Evolutionary conservation across 2,888 invertebrate genomes (phyloP).

Genomic region (Eupithecia tripunctaria): DNA sequence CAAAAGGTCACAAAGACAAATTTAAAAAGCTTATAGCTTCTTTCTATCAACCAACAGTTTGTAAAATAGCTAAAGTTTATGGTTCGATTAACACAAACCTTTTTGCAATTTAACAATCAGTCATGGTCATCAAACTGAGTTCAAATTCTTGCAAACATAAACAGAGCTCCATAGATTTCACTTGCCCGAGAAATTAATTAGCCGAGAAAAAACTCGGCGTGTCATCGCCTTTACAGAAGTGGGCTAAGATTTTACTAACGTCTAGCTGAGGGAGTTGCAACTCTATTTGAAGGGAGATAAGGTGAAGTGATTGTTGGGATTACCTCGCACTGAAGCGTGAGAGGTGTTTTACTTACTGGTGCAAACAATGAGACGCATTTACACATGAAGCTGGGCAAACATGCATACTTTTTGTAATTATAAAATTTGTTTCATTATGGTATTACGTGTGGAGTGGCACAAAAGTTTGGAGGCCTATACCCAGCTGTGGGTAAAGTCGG

Average conservation of each 20-base stretch:
- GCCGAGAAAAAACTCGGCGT: constrained; percentile 61
- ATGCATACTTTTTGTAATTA: too few relatives aligned
- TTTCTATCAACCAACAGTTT: neutral
- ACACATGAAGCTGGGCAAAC: constrained; percentile 18
- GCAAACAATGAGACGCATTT: constrained; percentile 51
- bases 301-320: constrained; percentile 25
- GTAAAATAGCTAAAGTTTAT: too few relatives aligned
- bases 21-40: neutral
- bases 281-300: constrained; percentile 19
- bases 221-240: constrained; percentile 70
- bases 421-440: too few relatives aligned
- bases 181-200: constrained; percentile 72
- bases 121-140: constrained; percentile 20
- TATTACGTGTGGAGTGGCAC: too few relatives aligned
- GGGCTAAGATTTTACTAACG: constrained; percentile 55
- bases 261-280: constrained; percentile 32
- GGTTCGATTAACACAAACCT: neutral
- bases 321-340: constrained; percentile 53
- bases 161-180: constrained; percentile 62
- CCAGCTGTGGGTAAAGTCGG: too few relatives aligned
- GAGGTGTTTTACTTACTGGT: constrained; percentile 57
- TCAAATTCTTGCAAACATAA: constrained; percentile 27
- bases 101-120: neutral
- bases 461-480: too few relatives aligned
- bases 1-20: neutral